Evolutionary conservation across 2,797 vertebrate genomes (phyloP).

Genomic region (Parauchenoglanis ngamensis): DNA sequence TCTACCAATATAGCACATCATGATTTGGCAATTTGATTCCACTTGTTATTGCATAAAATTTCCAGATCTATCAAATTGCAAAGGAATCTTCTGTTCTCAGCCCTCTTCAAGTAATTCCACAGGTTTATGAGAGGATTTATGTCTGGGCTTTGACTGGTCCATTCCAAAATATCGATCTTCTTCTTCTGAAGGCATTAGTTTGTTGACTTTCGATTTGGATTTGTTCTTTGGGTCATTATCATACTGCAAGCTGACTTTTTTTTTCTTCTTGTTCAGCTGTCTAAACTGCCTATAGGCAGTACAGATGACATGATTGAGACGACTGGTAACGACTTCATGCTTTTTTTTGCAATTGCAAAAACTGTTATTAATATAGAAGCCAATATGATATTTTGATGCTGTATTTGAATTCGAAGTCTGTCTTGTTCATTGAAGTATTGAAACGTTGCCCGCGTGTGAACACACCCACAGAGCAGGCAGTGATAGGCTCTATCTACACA

Average conservation of each 20-base stretch:
- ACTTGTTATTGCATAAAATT: background rate
- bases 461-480: slow-evolving; percentile 46
- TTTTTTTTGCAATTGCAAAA: background rate
- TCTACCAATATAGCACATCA: too few relatives aligned
- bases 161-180: too few relatives aligned
- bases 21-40: too few relatives aligned
- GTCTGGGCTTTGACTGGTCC: too few relatives aligned
- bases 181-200: background rate
- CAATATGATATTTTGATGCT: background rate
- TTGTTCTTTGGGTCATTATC: too few relatives aligned
- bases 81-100: background rate
- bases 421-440: slow-evolving; percentile 29
- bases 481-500: slow-evolving; percentile 67
- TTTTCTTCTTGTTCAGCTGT: too few relatives aligned
- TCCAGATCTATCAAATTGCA: background rate
- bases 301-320: background rate
- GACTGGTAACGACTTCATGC: background rate
- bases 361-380: background rate
- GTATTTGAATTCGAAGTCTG: slow-evolving; percentile 10
- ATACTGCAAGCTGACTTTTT: too few relatives aligned
- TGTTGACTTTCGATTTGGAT: background rate
- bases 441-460: slow-evolving; percentile 34
- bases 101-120: too few relatives aligned
- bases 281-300: too few relatives aligned
- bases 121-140: too few relatives aligned